phyloP scores from a whole-genome alignment of 2,113 vertebrate species.

The Anser brachyrhynchus region DNA sequence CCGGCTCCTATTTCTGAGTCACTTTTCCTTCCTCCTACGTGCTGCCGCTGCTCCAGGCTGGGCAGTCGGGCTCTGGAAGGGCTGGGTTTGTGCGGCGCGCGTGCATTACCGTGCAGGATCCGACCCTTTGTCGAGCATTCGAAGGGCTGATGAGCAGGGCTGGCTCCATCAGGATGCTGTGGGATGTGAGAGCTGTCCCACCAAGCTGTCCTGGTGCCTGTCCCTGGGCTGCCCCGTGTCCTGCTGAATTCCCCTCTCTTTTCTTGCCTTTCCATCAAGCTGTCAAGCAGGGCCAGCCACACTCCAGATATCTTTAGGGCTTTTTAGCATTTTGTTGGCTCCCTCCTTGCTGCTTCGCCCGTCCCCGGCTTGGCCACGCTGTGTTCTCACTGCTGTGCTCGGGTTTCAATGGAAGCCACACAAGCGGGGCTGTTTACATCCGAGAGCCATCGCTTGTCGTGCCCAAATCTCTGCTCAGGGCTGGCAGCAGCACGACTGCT shows the following conservation, averaged over 20 bases:
- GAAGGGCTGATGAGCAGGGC: neutral
- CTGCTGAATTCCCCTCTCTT: rapidly evolving
- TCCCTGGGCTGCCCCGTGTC: neutral
- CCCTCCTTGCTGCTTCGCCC: neutral
- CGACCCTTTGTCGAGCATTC: rapidly evolving
- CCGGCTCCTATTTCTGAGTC: neutral
- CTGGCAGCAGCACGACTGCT: neutral
- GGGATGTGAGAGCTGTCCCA: neutral
- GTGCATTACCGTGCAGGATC: neutral
- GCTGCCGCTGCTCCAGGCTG: neutral
- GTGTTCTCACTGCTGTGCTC: neutral
- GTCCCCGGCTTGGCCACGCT: neutral
- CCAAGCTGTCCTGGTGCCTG: neutral
- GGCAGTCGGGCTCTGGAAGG: neutral
- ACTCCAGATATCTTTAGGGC: neutral
- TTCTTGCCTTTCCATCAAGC: neutral
- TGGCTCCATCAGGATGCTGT: rapidly evolving
- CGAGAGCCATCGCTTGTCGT: neutral
- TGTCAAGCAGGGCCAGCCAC: neutral
- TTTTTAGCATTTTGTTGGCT: neutral
- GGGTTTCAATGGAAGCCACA: neutral
- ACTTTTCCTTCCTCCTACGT: neutral
- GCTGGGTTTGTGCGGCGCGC: neutral
- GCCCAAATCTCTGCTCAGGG: neutral
- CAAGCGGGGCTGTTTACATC: neutral